Conservation (phyloP, 2,888 invertebrate species). For the Chrysodeixis includens region DNA sequence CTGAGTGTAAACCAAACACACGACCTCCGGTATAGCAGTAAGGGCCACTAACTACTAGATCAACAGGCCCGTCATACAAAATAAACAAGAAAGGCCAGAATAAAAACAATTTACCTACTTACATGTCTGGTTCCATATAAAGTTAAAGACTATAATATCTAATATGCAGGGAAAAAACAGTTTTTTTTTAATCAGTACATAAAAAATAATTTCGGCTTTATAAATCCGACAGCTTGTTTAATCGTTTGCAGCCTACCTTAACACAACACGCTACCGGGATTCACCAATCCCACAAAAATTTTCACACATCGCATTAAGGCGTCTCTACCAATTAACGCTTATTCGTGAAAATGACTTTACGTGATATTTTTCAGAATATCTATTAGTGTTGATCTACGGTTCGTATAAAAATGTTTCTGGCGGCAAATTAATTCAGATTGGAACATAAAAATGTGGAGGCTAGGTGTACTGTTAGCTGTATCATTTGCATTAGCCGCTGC, state of each 20-base stretch:
- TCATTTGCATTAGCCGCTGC: constrained; percentile 58
- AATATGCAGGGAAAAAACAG: too few relatives aligned
- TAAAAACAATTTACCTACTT: too few relatives aligned
- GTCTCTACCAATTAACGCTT: constrained; percentile 65
- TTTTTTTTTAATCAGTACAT: too few relatives aligned
- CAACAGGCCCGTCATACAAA: too few relatives aligned
- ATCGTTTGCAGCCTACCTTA: constrained; percentile 24
- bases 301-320: constrained; percentile 62
- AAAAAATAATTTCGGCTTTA: too few relatives aligned
- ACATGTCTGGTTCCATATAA: too few relatives aligned
- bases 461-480: constrained; percentile 63
- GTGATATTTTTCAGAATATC: constrained; percentile 59
- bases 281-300: constrained; percentile 32
- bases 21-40: too few relatives aligned
- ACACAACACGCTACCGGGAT: constrained; percentile 31
- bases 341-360: constrained; percentile 54
- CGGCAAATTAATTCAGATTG: constrained; percentile 58
- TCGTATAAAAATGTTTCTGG: constrained; percentile 75
- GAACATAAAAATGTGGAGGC: constrained; percentile 71
- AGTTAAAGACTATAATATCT: too few relatives aligned
- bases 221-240: not conserved
- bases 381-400: constrained; percentile 61
- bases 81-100: too few relatives aligned
- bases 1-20: too few relatives aligned
- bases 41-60: too few relatives aligned